Percentiles rank a stretch among this genome's conserved stretches.
phyloP scores from a whole-genome alignment of 2,888 invertebrate genomes.

The Agriopis marginaria region DNA sequence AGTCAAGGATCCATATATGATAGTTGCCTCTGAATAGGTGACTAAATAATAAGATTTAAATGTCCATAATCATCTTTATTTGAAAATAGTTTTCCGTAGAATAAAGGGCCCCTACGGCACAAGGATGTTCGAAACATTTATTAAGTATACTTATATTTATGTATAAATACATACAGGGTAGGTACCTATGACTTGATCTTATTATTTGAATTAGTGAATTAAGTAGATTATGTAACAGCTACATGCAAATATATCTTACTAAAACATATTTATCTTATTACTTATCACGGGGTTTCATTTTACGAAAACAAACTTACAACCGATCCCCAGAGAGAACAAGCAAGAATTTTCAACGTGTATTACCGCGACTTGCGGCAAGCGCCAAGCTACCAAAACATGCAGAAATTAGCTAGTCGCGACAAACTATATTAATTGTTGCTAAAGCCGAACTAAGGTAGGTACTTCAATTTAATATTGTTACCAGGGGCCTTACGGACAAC shows the following conservation, averaged over 20 bases:
- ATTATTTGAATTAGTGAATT: not conserved
- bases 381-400: not conserved
- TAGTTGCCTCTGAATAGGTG: no score
- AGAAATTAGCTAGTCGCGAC: not conserved
- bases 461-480: not conserved
- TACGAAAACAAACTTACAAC: not conserved
- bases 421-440: not conserved
- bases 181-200: not conserved
- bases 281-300: conserved; percentile 11
- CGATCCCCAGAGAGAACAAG: not conserved
- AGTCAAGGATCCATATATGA: no score
- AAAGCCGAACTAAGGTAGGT: not conserved
- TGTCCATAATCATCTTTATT: conserved; percentile 64
- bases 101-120: conserved; percentile 39
- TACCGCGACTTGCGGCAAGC: not conserved
- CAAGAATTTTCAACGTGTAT: not conserved
- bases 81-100: conserved; percentile 67
- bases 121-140: conserved; percentile 27
- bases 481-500: no score
- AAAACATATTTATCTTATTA: not conserved
- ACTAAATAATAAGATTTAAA: conserved; percentile 41
- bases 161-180: not conserved
- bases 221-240: not conserved
- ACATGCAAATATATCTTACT: not conserved
- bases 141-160: not conserved